phyloP scores from a whole-genome alignment of 2,888 invertebrate genomes.

The Eumacrocentrus americanus region DNA sequence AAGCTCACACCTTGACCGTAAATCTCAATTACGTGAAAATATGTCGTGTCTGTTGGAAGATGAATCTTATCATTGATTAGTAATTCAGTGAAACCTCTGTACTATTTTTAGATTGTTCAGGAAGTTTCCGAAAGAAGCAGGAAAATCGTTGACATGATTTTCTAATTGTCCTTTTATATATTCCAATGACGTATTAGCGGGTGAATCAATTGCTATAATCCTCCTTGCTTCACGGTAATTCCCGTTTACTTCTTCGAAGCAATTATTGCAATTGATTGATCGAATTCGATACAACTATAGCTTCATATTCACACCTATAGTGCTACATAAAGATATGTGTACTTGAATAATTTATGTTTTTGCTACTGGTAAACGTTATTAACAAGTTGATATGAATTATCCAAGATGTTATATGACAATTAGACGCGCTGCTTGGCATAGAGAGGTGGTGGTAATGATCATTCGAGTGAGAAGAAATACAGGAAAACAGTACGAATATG shows the following conservation, averaged over 20 bases:
- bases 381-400: no score
- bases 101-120: conserved; percentile 2
- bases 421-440: no score
- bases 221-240: background rate
- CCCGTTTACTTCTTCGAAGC: background rate
- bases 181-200: background rate
- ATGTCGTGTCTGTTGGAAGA: no score
- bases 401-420: no score
- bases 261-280: background rate
- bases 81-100: background rate
- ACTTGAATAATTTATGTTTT: background rate
- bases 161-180: no score
- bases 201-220: background rate
- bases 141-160: conserved; percentile 12
- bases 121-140: background rate
- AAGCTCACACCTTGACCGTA: no score
- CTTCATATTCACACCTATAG: background rate
- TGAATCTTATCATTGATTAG: no score
- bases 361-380: no score
- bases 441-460: no score
- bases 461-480: no score
- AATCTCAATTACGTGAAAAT: no score
- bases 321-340: background rate
- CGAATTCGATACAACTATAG: background rate
- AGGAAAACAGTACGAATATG: no score